These are phyloP conservation scores for Ceriagrion tenellum DNA, from an alignment of 2,888 invertebrate genomes.

Conservation along the genomic window DNA sequence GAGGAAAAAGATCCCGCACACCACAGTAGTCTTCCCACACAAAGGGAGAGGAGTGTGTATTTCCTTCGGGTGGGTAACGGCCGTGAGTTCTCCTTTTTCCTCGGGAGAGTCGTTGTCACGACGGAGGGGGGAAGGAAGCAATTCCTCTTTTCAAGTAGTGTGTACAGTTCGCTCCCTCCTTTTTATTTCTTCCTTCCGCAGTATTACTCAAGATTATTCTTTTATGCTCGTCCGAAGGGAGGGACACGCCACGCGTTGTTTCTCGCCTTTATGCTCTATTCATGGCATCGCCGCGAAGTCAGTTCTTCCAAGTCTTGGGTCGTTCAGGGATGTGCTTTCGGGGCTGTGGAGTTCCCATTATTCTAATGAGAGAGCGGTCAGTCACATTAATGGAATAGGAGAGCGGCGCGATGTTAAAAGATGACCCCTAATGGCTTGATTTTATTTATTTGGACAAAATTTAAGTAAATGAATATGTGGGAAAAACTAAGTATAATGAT, in stretches of 20 bases:
- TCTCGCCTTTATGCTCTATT: constrained; percentile 1
- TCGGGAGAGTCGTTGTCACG: constrained; percentile 34
- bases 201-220: background rate
- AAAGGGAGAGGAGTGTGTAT: constrained; percentile 15
- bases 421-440: too few relatives aligned
- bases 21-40: background rate
- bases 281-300: background rate
- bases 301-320: background rate
- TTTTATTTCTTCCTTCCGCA: constrained; percentile 22
- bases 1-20: background rate
- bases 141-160: constrained; percentile 38
- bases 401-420: background rate
- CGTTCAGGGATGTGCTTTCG: background rate
- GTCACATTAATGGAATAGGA: background rate
- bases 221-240: background rate
- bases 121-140: constrained; percentile 40
- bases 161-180: background rate
- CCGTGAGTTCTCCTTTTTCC: constrained; percentile 16
- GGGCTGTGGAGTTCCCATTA: background rate
- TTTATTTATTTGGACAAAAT: too few relatives aligned
- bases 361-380: background rate
- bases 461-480: too few relatives aligned
- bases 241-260: background rate
- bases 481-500: too few relatives aligned
- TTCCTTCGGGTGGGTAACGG: background rate